Evolutionary conservation across 2,113 vertebrate genomes (phyloP), one percentile per base, ranked within the genome.

Genomic region (Hiodon tergisus): DNA sequence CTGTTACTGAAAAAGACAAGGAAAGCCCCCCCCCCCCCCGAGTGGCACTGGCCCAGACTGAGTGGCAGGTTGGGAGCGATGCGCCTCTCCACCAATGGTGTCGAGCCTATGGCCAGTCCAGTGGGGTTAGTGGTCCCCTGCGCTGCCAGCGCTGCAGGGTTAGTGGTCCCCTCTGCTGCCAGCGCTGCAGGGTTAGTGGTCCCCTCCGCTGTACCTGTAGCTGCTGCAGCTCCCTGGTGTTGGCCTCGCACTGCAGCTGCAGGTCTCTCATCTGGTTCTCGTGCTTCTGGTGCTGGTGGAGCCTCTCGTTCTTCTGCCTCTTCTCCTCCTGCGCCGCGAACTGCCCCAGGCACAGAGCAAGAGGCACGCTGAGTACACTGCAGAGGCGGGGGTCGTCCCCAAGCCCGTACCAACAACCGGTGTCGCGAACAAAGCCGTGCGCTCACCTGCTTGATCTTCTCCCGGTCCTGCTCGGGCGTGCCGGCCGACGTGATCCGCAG

Each of bases 251-350:
- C 80, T 98, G 97, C 83, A 98, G 73, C 88, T 98, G 97, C 67
- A 99, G 94, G 80, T 99, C 97, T 54, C 97, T 93, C 97, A 99
- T 98, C 79, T 99, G 97, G 86, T 98, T 99, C 86, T 99, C 97
- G 0, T 99, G 97, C 81, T 99, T 99, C 86, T 99, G 97, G 85
- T 98, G 96, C 78, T 99, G 97, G 73, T 98, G 93, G 78, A 98
- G 87, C 74, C 96, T 88, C 83, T 99, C 97, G 1, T 93, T 96
- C 88, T 99, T 99, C 90, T 98, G 97, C 71, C 97, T 93, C 88
- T 97, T 98, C 74, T 99, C 97, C 87, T 99, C 97, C 85, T 98
- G 97, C 83, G 85, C 2, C 7, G 90, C 95, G 89, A 99, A 99
- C 97, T 99, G 83, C 5, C 80, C 10, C 51, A 50, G 11, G 67